Evolutionary conservation across 2,113 vertebrate species (phyloP).

Genomic region (Cyrtonyx montezumae): DNA sequence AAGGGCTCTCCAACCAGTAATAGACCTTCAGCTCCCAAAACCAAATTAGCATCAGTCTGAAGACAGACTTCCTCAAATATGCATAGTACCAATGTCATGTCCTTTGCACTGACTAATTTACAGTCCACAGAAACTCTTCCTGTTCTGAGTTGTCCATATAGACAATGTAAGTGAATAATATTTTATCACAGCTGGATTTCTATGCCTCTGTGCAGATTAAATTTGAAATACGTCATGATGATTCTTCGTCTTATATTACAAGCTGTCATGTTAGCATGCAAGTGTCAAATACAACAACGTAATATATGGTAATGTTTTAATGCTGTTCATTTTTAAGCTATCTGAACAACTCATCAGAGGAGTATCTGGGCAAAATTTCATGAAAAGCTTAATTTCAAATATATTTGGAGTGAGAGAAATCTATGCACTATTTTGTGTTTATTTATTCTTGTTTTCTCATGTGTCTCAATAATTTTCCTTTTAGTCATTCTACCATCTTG

Average conservation of each 20-base stretch:
- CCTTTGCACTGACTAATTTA: not conserved
- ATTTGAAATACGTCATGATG: not conserved
- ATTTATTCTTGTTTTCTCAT: not conserved
- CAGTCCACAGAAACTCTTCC: rapidly evolving
- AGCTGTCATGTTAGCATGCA: not conserved
- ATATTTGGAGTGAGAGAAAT: not conserved
- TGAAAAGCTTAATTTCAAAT: not conserved
- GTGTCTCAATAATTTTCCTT: not conserved
- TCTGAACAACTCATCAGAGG: not conserved
- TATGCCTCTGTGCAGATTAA: not conserved
- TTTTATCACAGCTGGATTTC: not conserved
- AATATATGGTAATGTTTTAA: not conserved
- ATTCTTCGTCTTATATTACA: not conserved
- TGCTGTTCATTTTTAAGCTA: not conserved
- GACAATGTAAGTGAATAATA: not conserved
- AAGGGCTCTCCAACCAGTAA: not conserved
- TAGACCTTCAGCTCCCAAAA: not conserved
- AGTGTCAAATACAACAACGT: not conserved
- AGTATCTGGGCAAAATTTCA: not conserved
- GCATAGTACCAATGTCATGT: not conserved
- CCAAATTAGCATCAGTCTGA: not conserved
- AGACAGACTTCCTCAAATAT: not conserved
- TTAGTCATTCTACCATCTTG: not conserved
- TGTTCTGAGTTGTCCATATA: rapidly evolving
- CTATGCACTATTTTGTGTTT: not conserved